Conservation (phyloP, 64 coral and sea anemone genomes). For the Pachyseris speciosa region DNA sequence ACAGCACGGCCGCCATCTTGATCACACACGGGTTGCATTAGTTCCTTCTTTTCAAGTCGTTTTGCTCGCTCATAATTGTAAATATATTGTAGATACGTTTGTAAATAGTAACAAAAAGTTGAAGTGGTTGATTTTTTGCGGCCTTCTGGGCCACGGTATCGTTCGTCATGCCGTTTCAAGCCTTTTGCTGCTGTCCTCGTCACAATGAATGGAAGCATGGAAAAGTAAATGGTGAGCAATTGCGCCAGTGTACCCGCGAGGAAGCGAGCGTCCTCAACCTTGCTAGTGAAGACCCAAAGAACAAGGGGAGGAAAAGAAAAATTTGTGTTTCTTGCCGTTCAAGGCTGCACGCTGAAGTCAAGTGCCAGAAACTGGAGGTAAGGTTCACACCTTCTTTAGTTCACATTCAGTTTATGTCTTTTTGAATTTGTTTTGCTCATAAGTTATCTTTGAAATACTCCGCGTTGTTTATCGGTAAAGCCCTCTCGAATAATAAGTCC, state of each 20-base stretch:
- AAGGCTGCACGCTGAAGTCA: not conserved
- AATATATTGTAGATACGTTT: conserved; percentile 2
- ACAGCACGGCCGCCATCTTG: conserved; percentile 4
- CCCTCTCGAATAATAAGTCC: too few relatives aligned
- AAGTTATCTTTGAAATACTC: not conserved
- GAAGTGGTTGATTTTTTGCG: not conserved
- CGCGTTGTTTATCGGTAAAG: too few relatives aligned
- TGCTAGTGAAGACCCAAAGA: conserved; percentile 9
- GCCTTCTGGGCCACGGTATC: not conserved
- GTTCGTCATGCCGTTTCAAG: not conserved
- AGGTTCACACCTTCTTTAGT: not conserved
- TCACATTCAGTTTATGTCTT: conserved; percentile 7
- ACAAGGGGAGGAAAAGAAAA: conserved; percentile 30
- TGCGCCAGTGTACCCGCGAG: not conserved
- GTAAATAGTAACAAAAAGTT: conserved; percentile 3
- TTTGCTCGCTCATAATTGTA: conserved; percentile 4
- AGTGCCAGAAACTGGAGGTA: not conserved
- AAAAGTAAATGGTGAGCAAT: not conserved
- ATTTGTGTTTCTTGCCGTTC: conserved; percentile 31
- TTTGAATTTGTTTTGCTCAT: not conserved
- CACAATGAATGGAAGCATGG: conserved; percentile 9
- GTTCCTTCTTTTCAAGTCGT: not conserved
- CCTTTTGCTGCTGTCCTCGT: not conserved
- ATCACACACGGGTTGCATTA: not conserved
- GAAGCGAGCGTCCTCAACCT: not conserved